Conservation (phyloP, 2,113 vertebrate genomes). For the Pavo muticus region DNA sequence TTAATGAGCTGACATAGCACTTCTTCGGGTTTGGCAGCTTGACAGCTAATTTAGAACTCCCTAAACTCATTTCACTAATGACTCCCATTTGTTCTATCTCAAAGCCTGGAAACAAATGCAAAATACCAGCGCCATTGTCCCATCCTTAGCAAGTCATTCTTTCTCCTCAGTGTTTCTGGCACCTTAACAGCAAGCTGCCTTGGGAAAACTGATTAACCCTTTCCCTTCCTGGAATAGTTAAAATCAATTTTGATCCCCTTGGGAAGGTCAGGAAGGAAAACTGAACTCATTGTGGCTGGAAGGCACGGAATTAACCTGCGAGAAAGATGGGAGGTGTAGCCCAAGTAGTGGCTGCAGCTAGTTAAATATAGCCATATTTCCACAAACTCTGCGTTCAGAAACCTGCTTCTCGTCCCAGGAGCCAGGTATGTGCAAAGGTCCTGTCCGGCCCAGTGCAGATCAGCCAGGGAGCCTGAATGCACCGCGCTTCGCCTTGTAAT, state of each 20-base stretch:
- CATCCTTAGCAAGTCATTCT: conserved; percentile 68
- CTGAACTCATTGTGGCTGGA: background rate
- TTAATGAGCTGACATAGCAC: conserved; percentile 65
- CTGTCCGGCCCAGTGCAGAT: background rate
- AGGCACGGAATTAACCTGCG: background rate
- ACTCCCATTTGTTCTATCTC: conserved; percentile 72
- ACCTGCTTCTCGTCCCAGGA: background rate
- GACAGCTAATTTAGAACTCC: conserved; percentile 72
- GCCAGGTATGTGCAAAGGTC: background rate
- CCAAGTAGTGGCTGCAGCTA: background rate
- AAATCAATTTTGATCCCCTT: background rate
- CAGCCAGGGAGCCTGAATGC: background rate
- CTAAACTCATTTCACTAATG: conserved; percentile 75
- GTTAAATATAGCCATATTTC: background rate
- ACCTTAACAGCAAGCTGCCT: conserved; percentile 61
- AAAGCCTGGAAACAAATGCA: conserved; percentile 71
- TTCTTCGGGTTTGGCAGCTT: conserved; percentile 63
- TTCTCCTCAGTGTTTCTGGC: conserved; percentile 44
- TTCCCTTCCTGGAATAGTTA: background rate
- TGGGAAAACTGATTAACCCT: conserved; percentile 64
- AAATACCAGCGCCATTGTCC: conserved; percentile 69
- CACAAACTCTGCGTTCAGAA: background rate
- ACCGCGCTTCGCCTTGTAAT: background rate
- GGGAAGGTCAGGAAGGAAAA: background rate
- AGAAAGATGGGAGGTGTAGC: background rate